These are phyloP conservation scores for Lasioglossum oenotherae DNA, from an alignment of 2,888 invertebrate genomes.

Conservation along the genomic window DNA sequence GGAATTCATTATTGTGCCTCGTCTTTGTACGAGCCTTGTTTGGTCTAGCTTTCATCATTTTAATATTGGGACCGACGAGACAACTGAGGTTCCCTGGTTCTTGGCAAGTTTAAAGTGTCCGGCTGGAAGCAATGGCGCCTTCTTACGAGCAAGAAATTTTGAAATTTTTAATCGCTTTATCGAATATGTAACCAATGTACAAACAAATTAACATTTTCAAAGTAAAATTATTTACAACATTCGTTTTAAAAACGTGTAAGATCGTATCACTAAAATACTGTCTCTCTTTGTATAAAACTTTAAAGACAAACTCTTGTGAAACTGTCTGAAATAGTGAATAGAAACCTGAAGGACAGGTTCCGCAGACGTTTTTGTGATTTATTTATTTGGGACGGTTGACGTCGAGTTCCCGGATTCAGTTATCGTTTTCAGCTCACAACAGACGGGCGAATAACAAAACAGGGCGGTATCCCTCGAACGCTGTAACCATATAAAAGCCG, in stretches of 20 bases:
- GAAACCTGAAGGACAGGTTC: not conserved
- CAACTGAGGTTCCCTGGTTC: not conserved
- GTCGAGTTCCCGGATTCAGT: not conserved
- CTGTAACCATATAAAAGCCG: constrained; percentile 18
- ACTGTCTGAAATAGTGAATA: not conserved
- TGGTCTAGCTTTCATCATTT: not conserved
- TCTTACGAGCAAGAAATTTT: not conserved
- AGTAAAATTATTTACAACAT: not conserved
- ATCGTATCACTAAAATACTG: not conserved
- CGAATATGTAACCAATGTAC: not conserved
- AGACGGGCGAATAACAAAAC: not conserved
- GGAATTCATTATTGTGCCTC: constrained; percentile 33
- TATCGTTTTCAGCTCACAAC: not conserved
- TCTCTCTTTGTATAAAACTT: not conserved
- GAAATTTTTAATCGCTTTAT: not conserved
- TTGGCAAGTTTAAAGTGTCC: not conserved
- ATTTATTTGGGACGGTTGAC: not conserved
- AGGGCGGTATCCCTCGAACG: not conserved
- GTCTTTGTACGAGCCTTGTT: constrained; percentile 13
- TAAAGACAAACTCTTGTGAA: not conserved
- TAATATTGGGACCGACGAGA: not conserved
- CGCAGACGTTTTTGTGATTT: not conserved
- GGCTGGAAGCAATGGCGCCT: not conserved
- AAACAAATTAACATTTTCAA: not conserved
- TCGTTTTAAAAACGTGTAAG: not conserved